Conservation (phyloP, 2,797 vertebrate species). For the Nyctalus aviator region DNA sequence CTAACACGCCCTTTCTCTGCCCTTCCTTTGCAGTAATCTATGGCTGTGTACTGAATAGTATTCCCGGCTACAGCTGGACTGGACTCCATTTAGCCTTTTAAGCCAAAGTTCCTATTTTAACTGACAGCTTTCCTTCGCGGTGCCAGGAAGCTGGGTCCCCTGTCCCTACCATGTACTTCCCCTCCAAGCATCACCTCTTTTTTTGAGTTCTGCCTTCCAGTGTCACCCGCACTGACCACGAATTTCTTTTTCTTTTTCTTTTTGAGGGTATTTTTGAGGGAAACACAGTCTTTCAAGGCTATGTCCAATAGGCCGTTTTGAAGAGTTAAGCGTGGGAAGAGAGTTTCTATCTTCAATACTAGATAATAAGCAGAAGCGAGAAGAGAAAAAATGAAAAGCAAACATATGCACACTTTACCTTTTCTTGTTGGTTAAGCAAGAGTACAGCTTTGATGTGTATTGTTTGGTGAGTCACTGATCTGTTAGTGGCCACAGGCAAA, state of each 20-base stretch:
- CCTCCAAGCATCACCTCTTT: conserved; percentile 73
- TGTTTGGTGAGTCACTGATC: conserved; percentile 58
- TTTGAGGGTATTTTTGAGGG: conserved; percentile 31
- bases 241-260: background rate
- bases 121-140: conserved; percentile 81
- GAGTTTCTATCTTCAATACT: conserved; percentile 10
- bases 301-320: conserved; percentile 65
- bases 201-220: conserved; percentile 73
- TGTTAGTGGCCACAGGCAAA: background rate
- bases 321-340: conserved; percentile 21
- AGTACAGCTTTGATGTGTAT: background rate
- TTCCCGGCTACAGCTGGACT: conserved; percentile 92
- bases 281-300: conserved; percentile 64
- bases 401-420: conserved; percentile 61
- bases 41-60: conserved; percentile 99
- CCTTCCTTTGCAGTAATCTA: conserved; percentile 99
- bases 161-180: conserved; percentile 65
- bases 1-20: conserved; percentile 91
- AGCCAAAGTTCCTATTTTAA: conserved; percentile 76
- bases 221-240: conserved; percentile 23
- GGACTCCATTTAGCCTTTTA: conserved; percentile 88
- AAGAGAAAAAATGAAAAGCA: conserved; percentile 62
- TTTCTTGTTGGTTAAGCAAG: conserved; percentile 81
- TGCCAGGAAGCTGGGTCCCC: conserved; percentile 80
- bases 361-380: conserved; percentile 45